Evolutionary conservation across 2,888 invertebrate genomes (phyloP), one percentile per base, ranked within the genome.

Genomic region (Frankliniella intonsa): DNA sequence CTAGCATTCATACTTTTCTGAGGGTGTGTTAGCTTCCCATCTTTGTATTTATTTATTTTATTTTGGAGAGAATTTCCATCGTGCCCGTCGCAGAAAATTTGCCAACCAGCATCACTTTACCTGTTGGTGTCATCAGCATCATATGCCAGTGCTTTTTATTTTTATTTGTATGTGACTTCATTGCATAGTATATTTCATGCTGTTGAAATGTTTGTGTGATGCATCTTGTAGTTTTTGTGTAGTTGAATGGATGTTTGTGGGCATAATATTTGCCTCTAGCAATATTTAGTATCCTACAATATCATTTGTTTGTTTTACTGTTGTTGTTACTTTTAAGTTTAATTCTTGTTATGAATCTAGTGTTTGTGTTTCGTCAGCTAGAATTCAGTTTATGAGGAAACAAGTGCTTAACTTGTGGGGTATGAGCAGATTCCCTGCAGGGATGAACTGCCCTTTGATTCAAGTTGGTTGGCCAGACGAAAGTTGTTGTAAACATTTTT

Each of bases 281-380:
- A 76, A 76, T 76, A 76, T 76, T 22, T 76, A 76, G 69, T 76
- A 76, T 22, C 69, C 69, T 76, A 76, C 69, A 25, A 25, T 76
- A 76, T 76, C 69, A 25, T 76, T 76, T 76, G 69, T 76, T 76
- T 76, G 69, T 76, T 76, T 76, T 76, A 76, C 69, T 76, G 69
- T 76, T 76, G 69, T 76, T 76, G 69, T 76, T 76, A 76, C 69
- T 76, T 76, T 76, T 76, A 76, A 76, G 25, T 76, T 76, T 76
- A 76, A 22, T 22, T 76, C 69, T 76, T 76, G 69, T 76, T 76
- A 76, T 76, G 69, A 76, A 76, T 76, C 69, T 76, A 76, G 69
- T 76, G 69, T 76, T 76, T 76, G 69, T 76, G 69, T 22, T 76
- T 76, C 22, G 25, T 76, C 25, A 76, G 69, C 69, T 76, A 76